Evolutionary conservation across 2,888 invertebrate species (phyloP), one percentile per base, ranked within the genome.

Genomic region (Cetonia aurata): DNA sequence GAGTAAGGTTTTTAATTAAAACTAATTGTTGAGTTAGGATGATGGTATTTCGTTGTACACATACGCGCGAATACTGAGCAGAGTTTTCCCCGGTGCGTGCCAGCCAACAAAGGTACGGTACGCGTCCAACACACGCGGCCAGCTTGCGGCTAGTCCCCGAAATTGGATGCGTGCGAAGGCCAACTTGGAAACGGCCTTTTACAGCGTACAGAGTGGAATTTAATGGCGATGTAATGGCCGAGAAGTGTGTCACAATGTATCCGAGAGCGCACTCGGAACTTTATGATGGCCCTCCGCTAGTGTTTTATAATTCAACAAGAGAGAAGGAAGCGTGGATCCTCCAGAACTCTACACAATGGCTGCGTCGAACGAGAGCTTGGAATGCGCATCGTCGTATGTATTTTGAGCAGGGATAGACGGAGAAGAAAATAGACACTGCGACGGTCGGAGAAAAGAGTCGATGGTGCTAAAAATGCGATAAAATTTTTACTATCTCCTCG

Each of bases 251-350:
- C 77, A 76, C 76, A 76, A 72, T 62, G 73, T 73, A 69, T 75
- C 74, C 25, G 25, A 72, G 73, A 77, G 74, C 72, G 71, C 72
- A 72, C 72, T 71, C 73, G 73, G 69, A 76, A 76, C 75, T 77
- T 77, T 76, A 77, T 76, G 76, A 74, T 73, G 72, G 76, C 72
- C 75, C 25, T 25, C 25, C 4, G 74, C 72, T 70, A 74, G 75
- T 77, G 75, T 76, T 78, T 76, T 77, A 78, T 78, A 76, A 78
- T 78, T 78, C 75, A 78, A n/a, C n/a, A n/a, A 25, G 25, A 67
- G 70, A 74, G 72, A 69, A 69, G 73, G 71, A 72, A 74, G 73
- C 71, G 25, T 25, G 25, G 25, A 25, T 25, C 1, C 25, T 25
- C 25, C 4, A 25, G 25, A 25, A 72, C 72, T 70, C 75, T 73